Evolutionary conservation across 2,797 vertebrate genomes (phyloP).

Genomic region (Choloepus didactylus): DNA sequence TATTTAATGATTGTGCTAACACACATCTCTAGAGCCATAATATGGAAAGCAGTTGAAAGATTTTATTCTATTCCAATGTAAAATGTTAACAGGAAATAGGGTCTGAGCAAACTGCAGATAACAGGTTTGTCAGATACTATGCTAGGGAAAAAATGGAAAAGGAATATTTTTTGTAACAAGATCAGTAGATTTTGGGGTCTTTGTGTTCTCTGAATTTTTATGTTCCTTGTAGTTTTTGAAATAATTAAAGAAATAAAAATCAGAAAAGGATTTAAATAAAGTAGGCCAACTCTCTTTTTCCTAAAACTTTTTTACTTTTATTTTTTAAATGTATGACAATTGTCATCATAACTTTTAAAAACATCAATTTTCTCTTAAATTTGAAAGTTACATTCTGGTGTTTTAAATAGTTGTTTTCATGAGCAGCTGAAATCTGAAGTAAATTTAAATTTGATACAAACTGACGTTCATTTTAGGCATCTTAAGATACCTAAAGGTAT

Average conservation of each 20-base stretch:
- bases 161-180: background rate
- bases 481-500: background rate
- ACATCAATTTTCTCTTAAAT: background rate
- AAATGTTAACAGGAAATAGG: background rate
- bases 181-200: background rate
- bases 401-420: background rate
- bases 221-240: background rate
- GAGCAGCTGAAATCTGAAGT: background rate
- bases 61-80: background rate
- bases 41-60: background rate
- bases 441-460: background rate
- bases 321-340: background rate
- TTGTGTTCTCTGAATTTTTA: background rate
- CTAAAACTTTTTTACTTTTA: background rate
- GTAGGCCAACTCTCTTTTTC: background rate
- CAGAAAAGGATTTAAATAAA: background rate
- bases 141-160: background rate
- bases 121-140: background rate
- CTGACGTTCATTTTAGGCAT: background rate
- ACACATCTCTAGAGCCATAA: background rate
- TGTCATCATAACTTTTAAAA: background rate
- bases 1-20: background rate
- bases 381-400: background rate
- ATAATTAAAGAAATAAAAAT: slow-evolving; percentile 37
- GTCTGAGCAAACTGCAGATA: background rate